Base-by-base conservation (phyloP, 2,888 invertebrate genomes). In the Drosophila flavopinicola region DNA sequence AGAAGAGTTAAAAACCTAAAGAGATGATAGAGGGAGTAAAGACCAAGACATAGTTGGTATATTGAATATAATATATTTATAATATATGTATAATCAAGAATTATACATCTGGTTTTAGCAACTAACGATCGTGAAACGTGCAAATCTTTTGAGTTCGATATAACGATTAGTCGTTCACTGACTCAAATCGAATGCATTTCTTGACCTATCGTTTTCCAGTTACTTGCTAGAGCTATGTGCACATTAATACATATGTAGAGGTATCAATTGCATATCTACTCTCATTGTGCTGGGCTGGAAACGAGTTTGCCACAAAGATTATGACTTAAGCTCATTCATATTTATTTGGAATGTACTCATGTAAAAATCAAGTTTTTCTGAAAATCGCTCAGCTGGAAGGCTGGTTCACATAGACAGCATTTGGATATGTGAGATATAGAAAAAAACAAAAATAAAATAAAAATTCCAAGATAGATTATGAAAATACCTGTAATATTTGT, bases 381-480 rank as follows among this genome's bases (percentile, higher is more conserved):
- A 29, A 47, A 63, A 49, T 48, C 42, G 33, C 33, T 58, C 54
- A 59, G 47, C 64, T 69, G 58, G 44, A 64, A 68, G 69, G 70
- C 69, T 69, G 70, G 58, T 54, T 69, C 56, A 30, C 57, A 52
- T 32, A 51, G 58, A 54, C 48, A 45, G 25, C 47, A 30, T 41
- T 41, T 25, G 15, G 9, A 1, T 27, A 11, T 17, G 20, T 24
- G n/a, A n/a, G 35, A 17, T 13, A 33, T 39, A 10, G 1, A n/a
- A 17, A 25, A 6, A 2, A 0, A 11, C 7, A 17, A 25, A 6
- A 2, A 0, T 10, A 32, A 41, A 15, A 29, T 10, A 9, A 3
- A 29, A 44, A 48, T 47, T 35, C 41, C 44, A 3, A 27, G 0
- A 6, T 39, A 9, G 29, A 2, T 3, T 20, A 20, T 4, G 20